phyloP scores from a whole-genome alignment of 2,888 invertebrate genomes.

The Parnassius glacialis region DNA sequence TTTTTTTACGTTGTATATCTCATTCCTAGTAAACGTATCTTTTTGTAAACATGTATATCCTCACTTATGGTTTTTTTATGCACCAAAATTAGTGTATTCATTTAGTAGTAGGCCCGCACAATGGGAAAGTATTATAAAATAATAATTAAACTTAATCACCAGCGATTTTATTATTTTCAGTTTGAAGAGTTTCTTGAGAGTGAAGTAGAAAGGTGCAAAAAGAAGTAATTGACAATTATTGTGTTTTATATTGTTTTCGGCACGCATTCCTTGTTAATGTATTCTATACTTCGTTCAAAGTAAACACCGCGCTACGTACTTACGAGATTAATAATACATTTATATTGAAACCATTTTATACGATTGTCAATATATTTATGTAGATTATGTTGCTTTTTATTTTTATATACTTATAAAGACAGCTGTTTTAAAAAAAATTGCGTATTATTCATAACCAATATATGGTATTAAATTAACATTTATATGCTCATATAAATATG shows the following conservation, averaged over 20 bases:
- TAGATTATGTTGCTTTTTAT: neutral
- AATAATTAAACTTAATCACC: neutral
- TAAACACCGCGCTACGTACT: conserved; percentile 12
- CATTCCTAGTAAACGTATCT: conserved; percentile 3
- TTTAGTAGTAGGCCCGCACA: neutral
- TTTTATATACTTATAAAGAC: conserved; percentile 1
- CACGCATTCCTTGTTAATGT: neutral
- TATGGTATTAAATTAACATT: too few species aligned
- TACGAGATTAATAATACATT: conserved; percentile 14
- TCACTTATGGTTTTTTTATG: conserved; percentile 10
- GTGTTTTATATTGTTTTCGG: neutral
- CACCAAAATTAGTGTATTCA: conserved; percentile 22
- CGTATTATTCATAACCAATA: too few species aligned
- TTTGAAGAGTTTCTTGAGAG: conserved; percentile 1
- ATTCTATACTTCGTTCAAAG: neutral
- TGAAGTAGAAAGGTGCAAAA: neutral
- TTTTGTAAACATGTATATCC: conserved; percentile 1
- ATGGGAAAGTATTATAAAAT: conserved; percentile 1
- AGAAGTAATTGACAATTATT: conserved; percentile 1
- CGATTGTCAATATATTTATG: neutral
- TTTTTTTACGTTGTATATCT: conserved; percentile 2
- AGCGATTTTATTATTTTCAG: conserved; percentile 13
- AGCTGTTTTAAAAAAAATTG: neutral
- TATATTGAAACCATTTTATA: neutral
- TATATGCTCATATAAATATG: neutral